phyloP scores from a whole-genome alignment of 2,888 invertebrate genomes.

The Stenotaenia linearis region DNA sequence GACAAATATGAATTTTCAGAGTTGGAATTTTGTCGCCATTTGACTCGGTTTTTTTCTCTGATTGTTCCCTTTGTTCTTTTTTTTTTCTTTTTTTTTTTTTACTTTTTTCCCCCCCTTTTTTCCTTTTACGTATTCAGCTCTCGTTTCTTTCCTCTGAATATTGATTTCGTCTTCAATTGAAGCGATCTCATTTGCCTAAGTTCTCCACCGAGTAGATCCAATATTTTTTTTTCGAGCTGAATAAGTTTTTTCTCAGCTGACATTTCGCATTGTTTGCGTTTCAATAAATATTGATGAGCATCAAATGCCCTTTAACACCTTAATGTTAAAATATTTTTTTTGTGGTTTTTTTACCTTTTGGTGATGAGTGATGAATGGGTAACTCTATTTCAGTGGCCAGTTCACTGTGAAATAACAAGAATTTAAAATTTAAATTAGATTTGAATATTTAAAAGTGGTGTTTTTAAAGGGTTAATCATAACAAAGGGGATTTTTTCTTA shows the following conservation, averaged over 20 bases:
- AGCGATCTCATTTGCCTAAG: constrained; percentile 26
- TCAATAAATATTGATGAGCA: constrained; percentile 17
- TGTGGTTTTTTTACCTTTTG: background rate
- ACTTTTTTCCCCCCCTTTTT: background rate
- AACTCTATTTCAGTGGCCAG: background rate
- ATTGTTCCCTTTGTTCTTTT: background rate
- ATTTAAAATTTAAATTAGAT: background rate
- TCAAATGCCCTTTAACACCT: background rate
- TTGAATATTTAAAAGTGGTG: background rate
- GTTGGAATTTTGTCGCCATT: background rate
- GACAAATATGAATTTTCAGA: background rate
- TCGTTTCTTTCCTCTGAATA: constrained; percentile 8
- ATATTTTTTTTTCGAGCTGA: background rate
- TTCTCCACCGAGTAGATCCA: constrained; percentile 18
- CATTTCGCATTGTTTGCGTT: constrained; percentile 10
- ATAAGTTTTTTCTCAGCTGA: background rate
- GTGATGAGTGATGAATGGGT: background rate
- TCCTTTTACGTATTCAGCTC: background rate
- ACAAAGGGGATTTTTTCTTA: too few species aligned
- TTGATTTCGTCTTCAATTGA: constrained; percentile 24
- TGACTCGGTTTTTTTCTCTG: background rate
- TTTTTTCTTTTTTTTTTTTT: background rate
- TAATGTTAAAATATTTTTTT: background rate
- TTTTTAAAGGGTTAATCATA: background rate
- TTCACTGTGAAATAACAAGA: background rate